phyloP scores from a whole-genome alignment of 1,140 invertebrate genomes.

The Zaprionus davidi region DNA sequence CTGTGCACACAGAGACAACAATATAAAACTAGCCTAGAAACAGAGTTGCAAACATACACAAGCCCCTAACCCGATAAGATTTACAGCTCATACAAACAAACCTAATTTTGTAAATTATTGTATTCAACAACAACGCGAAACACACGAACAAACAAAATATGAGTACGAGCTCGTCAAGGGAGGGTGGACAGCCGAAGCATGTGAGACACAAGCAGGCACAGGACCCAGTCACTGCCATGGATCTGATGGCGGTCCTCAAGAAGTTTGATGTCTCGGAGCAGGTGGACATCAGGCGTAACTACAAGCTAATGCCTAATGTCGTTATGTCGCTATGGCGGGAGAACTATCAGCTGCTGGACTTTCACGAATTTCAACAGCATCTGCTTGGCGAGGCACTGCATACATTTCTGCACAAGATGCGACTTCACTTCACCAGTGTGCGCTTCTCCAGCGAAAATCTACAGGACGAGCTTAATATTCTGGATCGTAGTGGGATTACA shows the following conservation, averaged over 20 bases:
- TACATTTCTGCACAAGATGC: conserved; percentile 28
- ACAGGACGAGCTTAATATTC: conserved; percentile 45
- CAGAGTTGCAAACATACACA: background rate
- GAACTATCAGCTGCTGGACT: conserved; percentile 11
- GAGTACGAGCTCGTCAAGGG: background rate
- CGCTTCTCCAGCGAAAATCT: conserved; percentile 34
- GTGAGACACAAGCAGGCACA: background rate
- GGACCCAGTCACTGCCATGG: background rate
- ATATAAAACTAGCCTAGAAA: background rate
- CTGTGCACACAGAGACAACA: no score
- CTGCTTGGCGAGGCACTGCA: conserved; percentile 2
- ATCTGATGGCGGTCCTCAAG: background rate
- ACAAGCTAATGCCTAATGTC: background rate
- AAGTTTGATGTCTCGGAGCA: conserved; percentile 22
- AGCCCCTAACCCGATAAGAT: background rate
- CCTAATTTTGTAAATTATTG: background rate
- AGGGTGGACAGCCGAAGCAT: background rate
- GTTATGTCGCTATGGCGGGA: conserved; percentile 15
- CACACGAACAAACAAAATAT: background rate
- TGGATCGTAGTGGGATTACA: conserved; percentile 25
- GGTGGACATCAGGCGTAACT: conserved; percentile 8
- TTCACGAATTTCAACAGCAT: conserved; percentile 19
- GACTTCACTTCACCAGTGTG: conserved; percentile 19
- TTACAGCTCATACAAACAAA: background rate
- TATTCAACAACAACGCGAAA: background rate